phyloP scores from a whole-genome alignment of 2,797 vertebrate species.

The Enteromius anoplus region DNA sequence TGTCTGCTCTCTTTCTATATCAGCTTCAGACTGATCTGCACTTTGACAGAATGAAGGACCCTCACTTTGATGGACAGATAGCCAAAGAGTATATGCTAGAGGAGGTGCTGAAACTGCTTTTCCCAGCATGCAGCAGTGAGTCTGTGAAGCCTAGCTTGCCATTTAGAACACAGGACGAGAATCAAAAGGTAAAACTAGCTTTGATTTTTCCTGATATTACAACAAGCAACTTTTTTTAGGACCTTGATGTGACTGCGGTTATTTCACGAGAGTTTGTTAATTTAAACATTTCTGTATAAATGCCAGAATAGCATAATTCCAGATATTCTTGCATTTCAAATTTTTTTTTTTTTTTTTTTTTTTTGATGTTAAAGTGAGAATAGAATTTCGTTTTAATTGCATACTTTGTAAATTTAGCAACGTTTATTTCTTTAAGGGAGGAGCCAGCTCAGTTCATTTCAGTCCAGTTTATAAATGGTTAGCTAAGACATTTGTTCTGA shows the following conservation, averaged over 20 bases:
- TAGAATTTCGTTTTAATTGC: background rate
- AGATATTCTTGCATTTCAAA: background rate
- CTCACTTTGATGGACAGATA: conserved; percentile 79
- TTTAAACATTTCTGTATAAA: background rate
- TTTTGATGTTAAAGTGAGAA: background rate
- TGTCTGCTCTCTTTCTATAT: conserved; percentile 42
- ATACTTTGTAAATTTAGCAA: too few relatives aligned
- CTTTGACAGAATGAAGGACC: conserved; percentile 74
- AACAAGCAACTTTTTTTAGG: background rate
- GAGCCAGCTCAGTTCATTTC: background rate
- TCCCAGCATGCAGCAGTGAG: conserved; percentile 70
- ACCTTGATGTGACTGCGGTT: background rate
- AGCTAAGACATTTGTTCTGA: background rate
- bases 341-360: background rate
- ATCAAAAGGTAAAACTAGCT: conserved; percentile 28
- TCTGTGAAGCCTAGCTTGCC: background rate
- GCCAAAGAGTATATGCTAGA: conserved; percentile 85
- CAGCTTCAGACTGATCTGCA: conserved; percentile 85
- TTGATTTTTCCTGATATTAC: background rate
- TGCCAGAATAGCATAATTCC: background rate
- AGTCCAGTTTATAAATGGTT: background rate
- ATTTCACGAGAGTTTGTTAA: background rate
- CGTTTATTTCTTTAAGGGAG: background rate
- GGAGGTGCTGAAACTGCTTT: conserved; percentile 85
- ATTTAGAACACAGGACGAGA: background rate